Conservation (phyloP, 1,140 invertebrate species). For the Holotrichia oblita region DNA sequence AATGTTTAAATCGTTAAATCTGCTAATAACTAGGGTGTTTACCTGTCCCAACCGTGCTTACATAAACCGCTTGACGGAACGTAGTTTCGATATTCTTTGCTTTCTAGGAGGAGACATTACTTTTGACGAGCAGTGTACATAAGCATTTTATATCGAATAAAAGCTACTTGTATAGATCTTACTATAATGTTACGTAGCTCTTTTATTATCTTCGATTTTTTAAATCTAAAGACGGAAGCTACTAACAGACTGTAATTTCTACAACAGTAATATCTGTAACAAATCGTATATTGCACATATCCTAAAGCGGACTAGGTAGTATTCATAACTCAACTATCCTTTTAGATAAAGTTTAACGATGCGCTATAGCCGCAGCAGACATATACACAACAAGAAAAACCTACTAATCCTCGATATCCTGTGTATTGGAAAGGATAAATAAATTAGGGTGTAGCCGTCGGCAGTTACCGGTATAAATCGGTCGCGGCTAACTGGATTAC, state of each 20-base stretch:
- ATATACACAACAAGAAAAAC: background rate
- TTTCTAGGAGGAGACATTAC: too few species aligned
- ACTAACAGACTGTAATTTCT: background rate
- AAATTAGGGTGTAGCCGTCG: conserved; percentile 36
- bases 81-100: too few species aligned
- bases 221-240: background rate
- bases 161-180: too few species aligned
- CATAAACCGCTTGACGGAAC: too few species aligned
- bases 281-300: background rate
- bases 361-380: background rate
- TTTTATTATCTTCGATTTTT: background rate
- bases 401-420: conserved; percentile 41
- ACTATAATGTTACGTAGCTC: too few species aligned
- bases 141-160: too few species aligned
- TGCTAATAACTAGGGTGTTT: too few species aligned
- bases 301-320: background rate
- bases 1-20: too few species aligned
- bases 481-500: conserved; percentile 40
- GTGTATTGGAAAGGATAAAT: conserved; percentile 40
- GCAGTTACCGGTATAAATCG: conserved; percentile 33
- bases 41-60: too few species aligned
- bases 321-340: background rate
- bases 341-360: background rate
- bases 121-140: too few species aligned
- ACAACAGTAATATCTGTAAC: conserved; percentile 3